These are phyloP conservation scores for Azemiops feae DNA, from an alignment of 2,113 vertebrate species.

Conservation along the genomic window DNA sequence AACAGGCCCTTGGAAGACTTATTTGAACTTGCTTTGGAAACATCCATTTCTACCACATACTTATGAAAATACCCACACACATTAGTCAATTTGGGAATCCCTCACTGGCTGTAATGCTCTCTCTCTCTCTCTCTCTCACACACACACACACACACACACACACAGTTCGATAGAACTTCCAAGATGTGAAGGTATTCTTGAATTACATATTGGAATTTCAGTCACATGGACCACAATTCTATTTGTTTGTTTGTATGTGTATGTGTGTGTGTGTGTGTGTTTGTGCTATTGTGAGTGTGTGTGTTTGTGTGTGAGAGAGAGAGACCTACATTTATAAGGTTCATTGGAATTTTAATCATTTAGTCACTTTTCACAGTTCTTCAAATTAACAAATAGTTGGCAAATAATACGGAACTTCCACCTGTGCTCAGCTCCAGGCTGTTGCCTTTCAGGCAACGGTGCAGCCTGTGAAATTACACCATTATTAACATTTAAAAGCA, in stretches of 20 bases:
- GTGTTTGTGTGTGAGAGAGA: not conserved
- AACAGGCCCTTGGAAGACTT: not conserved
- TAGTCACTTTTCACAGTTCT: not conserved
- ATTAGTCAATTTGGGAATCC: not conserved
- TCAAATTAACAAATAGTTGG: not conserved
- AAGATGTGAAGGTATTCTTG: not conserved
- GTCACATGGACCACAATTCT: not conserved
- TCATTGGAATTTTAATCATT: not conserved
- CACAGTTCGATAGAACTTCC: not conserved
- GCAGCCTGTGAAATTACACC: not conserved
- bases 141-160: too few relatives aligned
- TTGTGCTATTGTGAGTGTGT: too few relatives aligned
- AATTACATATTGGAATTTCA: not conserved
- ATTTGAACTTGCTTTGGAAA: not conserved
- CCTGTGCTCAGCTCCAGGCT: not conserved
- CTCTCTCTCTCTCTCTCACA: too few relatives aligned
- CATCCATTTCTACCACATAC: not conserved
- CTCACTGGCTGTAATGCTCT: not conserved
- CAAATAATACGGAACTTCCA: not conserved
- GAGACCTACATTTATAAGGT: not conserved
- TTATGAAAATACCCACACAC: not conserved
- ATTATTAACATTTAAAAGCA: not conserved
- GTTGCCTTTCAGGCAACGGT: not conserved
- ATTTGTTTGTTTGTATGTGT: too few relatives aligned
- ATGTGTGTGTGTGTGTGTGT: too few relatives aligned